Evolutionary conservation across 2,797 vertebrate genomes (phyloP).

Genomic region (Synanceia verrucosa): DNA sequence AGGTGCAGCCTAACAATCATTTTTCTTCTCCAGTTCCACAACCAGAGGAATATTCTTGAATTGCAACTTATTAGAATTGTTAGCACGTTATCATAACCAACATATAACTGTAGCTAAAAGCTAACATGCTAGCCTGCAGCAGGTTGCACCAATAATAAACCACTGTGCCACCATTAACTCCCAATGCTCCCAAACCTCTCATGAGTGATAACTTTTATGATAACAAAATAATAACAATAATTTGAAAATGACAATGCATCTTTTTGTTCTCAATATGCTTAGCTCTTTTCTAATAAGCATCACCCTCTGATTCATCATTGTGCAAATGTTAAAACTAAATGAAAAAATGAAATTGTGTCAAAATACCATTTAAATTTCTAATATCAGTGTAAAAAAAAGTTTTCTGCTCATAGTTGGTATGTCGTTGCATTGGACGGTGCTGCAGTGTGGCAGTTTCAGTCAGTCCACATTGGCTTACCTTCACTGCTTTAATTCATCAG

Average conservation of each 20-base stretch:
- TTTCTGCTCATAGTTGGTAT: neutral
- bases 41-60: neutral
- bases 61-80: slow-evolving; percentile 2
- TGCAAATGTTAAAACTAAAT: slow-evolving; percentile 22
- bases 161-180: slow-evolving; percentile 1
- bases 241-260: neutral
- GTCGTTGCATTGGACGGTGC: neutral
- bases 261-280: neutral
- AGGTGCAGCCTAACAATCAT: neutral
- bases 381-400: neutral
- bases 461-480: slow-evolving; percentile 8
- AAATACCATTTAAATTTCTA: neutral
- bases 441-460: slow-evolving; percentile 12
- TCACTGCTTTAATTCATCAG: slow-evolving; percentile 26
- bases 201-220: neutral
- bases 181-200: neutral
- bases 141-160: slow-evolving; percentile 26
- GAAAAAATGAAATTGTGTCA: neutral
- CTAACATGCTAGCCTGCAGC: slow-evolving; percentile 5
- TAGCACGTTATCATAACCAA: neutral
- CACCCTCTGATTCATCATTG: slow-evolving; percentile 6
- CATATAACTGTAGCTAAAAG: neutral
- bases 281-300: neutral
- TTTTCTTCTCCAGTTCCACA: neutral
- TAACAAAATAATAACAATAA: neutral